Conservation (phyloP, 2,797 vertebrate species). For the Limosa lapponica region DNA sequence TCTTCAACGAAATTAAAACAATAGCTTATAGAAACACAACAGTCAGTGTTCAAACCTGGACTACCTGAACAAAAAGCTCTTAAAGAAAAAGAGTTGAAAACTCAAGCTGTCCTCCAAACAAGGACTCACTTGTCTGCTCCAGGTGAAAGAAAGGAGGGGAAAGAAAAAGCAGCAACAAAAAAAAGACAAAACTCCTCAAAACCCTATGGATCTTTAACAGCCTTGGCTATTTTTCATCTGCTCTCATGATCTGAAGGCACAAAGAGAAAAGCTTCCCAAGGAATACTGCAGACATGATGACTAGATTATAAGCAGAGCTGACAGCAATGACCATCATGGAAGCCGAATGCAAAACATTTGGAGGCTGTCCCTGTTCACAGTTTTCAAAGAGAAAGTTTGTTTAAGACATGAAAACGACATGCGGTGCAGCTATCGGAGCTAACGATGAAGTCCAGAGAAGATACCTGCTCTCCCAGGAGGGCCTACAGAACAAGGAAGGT, state of each 20-base stretch:
- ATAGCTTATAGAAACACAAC: not conserved
- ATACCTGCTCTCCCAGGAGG: not conserved
- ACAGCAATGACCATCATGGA: not conserved
- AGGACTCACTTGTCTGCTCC: not conserved
- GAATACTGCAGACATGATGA: accelerated
- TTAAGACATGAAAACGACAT: not conserved
- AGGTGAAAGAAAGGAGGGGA: not conserved
- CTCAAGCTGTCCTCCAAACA: not conserved
- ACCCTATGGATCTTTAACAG: not conserved
- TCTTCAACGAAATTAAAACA: not conserved
- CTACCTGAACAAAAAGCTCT: not conserved
- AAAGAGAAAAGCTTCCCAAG: not conserved
- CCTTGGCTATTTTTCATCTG: not conserved
- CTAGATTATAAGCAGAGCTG: not conserved
- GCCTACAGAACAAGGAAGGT: not conserved
- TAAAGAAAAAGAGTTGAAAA: not conserved
- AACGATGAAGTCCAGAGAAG: accelerated
- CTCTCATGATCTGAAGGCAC: not conserved
- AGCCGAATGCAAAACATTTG: not conserved
- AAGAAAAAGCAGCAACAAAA: not conserved
- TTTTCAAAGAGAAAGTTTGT: not conserved
- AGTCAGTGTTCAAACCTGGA: not conserved
- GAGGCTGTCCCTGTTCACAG: not conserved
- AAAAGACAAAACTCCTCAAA: not conserved
- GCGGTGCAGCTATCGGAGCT: not conserved